Evolutionary conservation across 2,113 vertebrate species (phyloP).

Genomic region (Antechinus stuartii): DNA sequence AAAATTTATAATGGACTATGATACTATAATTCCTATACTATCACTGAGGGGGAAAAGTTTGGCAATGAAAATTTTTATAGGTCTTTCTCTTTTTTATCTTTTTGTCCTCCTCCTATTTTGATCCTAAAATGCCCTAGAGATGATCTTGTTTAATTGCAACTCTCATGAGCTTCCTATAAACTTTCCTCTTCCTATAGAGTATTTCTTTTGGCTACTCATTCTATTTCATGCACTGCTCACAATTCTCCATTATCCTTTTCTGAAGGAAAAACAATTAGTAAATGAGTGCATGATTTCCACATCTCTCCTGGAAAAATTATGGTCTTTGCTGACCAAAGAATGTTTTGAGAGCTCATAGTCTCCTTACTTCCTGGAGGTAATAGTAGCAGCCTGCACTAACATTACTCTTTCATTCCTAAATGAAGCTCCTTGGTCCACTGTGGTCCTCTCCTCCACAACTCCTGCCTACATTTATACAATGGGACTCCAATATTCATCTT

Average conservation of each 20-base stretch:
- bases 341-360: not conserved
- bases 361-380: not conserved
- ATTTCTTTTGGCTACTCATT: not conserved
- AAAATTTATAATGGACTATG: not conserved
- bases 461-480: not conserved
- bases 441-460: not conserved
- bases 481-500: not conserved
- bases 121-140: not conserved
- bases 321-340: not conserved
- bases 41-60: not conserved
- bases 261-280: not conserved
- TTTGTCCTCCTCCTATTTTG: not conserved
- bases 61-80: not conserved
- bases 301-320: not conserved
- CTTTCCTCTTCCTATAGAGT: not conserved
- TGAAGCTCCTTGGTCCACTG: not conserved
- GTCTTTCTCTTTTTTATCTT: not conserved
- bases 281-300: not conserved
- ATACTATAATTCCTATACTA: not conserved
- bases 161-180: not conserved
- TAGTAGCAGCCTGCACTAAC: not conserved
- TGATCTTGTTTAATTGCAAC: not conserved
- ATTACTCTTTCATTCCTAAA: not conserved
- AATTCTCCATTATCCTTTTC: not conserved
- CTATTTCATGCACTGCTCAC: not conserved